phyloP scores from a whole-genome alignment of 1,140 invertebrate species.

The Drosophila neocordata region DNA sequence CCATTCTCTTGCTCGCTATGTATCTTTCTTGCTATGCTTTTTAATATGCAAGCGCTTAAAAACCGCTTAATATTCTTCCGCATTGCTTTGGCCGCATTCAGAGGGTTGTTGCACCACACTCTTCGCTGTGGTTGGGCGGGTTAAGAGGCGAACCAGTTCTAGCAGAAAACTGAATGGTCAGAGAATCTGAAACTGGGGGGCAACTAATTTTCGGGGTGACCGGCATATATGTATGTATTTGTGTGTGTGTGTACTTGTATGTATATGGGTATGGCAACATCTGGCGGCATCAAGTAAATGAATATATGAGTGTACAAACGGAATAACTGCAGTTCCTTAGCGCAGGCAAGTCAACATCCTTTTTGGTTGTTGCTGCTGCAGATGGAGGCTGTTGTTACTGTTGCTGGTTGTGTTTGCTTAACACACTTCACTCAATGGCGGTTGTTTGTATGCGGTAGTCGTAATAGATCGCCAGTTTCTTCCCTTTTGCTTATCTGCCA shows the following conservation, averaged over 20 bases:
- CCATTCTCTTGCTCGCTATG: conserved; percentile 10
- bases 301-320: conserved; percentile 76
- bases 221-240: conserved; percentile 41
- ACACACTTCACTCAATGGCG: conserved; percentile 75
- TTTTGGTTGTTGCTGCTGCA: conserved; percentile 65
- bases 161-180: neutral
- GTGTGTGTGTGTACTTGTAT: neutral
- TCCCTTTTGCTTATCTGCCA: conserved; percentile 72
- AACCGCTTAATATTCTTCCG: conserved; percentile 79
- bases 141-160: conserved; percentile 32
- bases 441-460: conserved; percentile 48
- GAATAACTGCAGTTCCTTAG: conserved; percentile 78
- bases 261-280: conserved; percentile 40
- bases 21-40: conserved; percentile 48
- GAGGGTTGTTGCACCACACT: conserved; percentile 50
- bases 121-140: conserved; percentile 30
- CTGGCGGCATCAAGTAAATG: conserved; percentile 71
- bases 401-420: conserved; percentile 58
- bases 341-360: conserved; percentile 79
- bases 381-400: conserved; percentile 42
- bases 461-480: conserved; percentile 71
- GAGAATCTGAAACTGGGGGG: conserved; percentile 19
- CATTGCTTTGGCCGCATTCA: conserved; percentile 79
- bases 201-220: conserved; percentile 67
- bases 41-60: conserved; percentile 78